Conservation (phyloP, 2,113 vertebrate species). For the Caretta caretta region DNA sequence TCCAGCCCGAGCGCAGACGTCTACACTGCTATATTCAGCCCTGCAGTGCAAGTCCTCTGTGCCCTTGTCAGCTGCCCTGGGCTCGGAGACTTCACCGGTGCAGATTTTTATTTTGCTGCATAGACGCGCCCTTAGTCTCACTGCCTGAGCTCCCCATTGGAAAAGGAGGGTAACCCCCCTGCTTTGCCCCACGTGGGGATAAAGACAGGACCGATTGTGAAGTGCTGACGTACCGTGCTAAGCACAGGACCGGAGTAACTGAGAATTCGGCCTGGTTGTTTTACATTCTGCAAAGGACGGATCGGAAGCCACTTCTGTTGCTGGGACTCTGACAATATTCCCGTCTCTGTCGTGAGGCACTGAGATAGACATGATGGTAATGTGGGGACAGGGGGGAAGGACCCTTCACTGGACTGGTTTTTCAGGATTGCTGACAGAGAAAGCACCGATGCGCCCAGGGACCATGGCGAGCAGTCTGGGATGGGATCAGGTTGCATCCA, state of each 20-base stretch:
- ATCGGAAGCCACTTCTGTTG: neutral
- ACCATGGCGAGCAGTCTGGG: neutral
- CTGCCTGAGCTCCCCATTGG: too few relatives aligned
- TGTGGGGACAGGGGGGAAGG: too few relatives aligned
- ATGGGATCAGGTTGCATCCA: neutral
- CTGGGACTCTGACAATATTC: neutral
- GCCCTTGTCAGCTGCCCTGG: too few relatives aligned
- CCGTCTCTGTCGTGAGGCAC: neutral
- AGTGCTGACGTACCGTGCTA: neutral
- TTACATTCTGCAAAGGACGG: neutral
- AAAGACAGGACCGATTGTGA: too few relatives aligned
- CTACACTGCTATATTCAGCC: neutral
- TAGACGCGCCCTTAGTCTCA: neutral
- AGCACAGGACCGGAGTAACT: too few relatives aligned
- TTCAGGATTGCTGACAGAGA: too few relatives aligned
- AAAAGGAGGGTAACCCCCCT: too few relatives aligned
- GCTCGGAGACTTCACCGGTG: too few relatives aligned
- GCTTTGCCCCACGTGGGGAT: too few relatives aligned
- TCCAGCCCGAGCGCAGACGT: neutral
- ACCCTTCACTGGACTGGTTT: too few relatives aligned
- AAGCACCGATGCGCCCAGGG: too few relatives aligned
- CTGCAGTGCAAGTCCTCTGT: neutral
- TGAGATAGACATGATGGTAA: neutral
- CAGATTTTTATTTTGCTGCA: neutral
- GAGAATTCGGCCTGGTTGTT: neutral